Evolutionary conservation across 2,888 invertebrate species (phyloP).

Genomic region (Macrosoma leucophasiata): DNA sequence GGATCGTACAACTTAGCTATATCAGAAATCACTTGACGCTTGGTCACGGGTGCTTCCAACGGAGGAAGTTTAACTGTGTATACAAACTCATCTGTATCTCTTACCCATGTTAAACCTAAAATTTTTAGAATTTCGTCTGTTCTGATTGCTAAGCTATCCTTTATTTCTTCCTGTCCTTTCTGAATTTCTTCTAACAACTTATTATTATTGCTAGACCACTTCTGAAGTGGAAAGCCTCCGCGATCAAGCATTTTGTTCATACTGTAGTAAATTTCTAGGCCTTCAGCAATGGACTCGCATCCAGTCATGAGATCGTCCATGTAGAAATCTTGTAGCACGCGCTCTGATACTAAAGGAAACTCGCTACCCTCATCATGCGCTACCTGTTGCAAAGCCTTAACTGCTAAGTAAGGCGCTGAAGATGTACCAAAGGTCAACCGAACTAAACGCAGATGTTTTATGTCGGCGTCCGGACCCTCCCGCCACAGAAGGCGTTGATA

Average conservation of each 20-base stretch:
- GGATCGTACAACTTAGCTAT: neutral
- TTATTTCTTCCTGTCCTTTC: constrained; percentile 29
- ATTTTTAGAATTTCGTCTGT: constrained; percentile 2
- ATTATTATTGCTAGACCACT: constrained; percentile 26
- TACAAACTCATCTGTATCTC: constrained; percentile 7
- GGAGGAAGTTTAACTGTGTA: constrained; percentile 5
- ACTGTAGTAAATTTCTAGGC: constrained; percentile 20
- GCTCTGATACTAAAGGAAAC: constrained; percentile 14
- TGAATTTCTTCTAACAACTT: constrained; percentile 16
- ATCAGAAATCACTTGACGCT: constrained; percentile 1
- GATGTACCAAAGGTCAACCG: constrained; percentile 15
- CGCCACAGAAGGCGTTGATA: constrained; percentile 4
- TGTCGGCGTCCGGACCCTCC: constrained; percentile 1
- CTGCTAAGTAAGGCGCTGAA: constrained; percentile 22
- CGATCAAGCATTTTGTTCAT: constrained; percentile 23
- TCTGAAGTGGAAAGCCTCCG: constrained; percentile 31
- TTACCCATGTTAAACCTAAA: constrained; percentile 9
- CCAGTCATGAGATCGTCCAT: constrained; percentile 27
- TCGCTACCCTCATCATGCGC: constrained; percentile 16
- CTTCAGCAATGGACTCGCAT: constrained; percentile 19
- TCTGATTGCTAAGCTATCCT: neutral
- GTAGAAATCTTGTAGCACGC: constrained; percentile 15
- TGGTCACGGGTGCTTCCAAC: constrained; percentile 1
- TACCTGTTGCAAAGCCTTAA: constrained; percentile 15
- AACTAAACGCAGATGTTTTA: neutral